Percentiles rank a stretch among this genome's conserved stretches.
These are phyloP conservation scores for Ceratitis capitata DNA, from an alignment of 1,140 invertebrate species.

Conservation along the genomic window DNA sequence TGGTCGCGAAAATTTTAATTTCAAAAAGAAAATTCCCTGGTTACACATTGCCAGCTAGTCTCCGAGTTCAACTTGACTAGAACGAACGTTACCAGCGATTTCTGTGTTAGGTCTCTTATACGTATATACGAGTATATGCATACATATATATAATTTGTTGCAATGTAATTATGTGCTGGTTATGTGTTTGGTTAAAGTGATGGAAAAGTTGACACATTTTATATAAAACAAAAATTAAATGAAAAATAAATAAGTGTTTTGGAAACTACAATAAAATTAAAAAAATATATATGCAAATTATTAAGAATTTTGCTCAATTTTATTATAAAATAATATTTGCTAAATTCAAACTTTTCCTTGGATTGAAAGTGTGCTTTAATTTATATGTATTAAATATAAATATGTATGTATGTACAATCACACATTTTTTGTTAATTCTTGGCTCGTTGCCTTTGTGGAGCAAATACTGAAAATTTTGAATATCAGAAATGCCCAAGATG, in stretches of 20 bases:
- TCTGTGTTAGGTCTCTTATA: constrained; percentile 53
- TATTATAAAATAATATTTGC: neutral
- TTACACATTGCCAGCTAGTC: constrained; percentile 50
- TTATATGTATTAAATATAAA: neutral
- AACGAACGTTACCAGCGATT: constrained; percentile 60
- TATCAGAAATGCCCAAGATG: constrained; percentile 48
- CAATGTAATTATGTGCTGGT: too few species aligned
- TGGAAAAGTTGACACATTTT: neutral
- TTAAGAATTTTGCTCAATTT: neutral
- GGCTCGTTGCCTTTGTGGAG: neutral
- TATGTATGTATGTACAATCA: neutral
- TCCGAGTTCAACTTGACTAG: constrained; percentile 57
- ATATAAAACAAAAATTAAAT: neutral
- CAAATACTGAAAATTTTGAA: constrained; percentile 6
- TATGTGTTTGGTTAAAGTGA: neutral
- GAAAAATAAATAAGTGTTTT: neutral
- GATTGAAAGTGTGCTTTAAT: neutral
- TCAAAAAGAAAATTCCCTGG: neutral
- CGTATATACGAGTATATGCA: neutral
- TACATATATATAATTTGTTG: neutral
- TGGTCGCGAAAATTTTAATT: neutral
- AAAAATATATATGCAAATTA: neutral
- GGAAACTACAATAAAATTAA: neutral
- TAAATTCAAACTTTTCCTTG: neutral
- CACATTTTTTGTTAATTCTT: neutral